These are phyloP conservation scores for Netelia melanura DNA, from an alignment of 2,888 invertebrate genomes.

Conservation along the genomic window DNA sequence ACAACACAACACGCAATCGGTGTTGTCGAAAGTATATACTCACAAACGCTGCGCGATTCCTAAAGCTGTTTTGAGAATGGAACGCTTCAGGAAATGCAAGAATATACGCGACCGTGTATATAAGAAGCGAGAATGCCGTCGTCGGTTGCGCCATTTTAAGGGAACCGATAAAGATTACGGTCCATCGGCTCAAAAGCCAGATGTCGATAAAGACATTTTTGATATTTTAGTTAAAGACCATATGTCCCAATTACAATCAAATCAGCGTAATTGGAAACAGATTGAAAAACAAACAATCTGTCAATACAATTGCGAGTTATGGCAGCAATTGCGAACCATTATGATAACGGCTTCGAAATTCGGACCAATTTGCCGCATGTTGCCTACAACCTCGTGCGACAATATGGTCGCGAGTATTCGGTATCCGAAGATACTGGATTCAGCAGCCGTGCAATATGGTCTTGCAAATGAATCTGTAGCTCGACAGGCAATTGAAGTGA, in stretches of 20 bases:
- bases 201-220: no score
- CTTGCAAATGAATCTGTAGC: conserved; percentile 64
- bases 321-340: conserved; percentile 36
- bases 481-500: conserved; percentile 12
- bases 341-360: conserved; percentile 68
- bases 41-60: neutral
- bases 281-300: conserved; percentile 44
- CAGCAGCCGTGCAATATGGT: conserved; percentile 62
- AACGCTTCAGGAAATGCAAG: neutral
- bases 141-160: no score
- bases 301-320: conserved; percentile 28
- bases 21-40: conserved; percentile 29
- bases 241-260: conserved; percentile 6
- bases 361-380: conserved; percentile 60
- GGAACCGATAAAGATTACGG: no score
- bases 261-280: conserved; percentile 18
- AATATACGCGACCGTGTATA: neutral
- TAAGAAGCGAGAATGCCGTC: no score
- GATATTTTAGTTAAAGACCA: no score
- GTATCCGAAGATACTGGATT: conserved; percentile 60
- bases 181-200: no score
- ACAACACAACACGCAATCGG: conserved; percentile 74
- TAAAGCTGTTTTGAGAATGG: conserved; percentile 33
- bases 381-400: conserved; percentile 54
- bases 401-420: conserved; percentile 57